phyloP scores from a whole-genome alignment of 2,797 vertebrate species.

The Ambastaia sidthimunki region DNA sequence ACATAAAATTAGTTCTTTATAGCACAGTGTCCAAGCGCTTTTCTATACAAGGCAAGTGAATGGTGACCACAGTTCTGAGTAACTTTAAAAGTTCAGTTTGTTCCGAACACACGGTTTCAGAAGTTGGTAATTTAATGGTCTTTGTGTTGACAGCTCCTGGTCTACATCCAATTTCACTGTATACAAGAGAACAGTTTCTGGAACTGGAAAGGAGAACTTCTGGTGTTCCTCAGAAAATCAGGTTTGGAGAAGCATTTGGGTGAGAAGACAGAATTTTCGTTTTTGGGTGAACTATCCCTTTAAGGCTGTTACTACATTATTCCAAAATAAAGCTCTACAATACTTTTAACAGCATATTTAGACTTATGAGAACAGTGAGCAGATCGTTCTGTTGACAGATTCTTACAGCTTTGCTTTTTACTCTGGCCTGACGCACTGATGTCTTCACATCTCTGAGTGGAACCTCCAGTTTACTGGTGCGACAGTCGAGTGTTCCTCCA shows the following conservation, averaged over 20 bases:
- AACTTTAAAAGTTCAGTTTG: background rate
- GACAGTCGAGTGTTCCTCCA: conserved; percentile 81
- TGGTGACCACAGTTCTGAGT: background rate
- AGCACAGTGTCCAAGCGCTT: background rate
- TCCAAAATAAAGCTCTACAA: conserved; percentile 8
- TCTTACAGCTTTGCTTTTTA: conserved; percentile 60
- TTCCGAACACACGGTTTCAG: background rate
- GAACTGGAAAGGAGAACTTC: background rate
- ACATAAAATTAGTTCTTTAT: background rate
- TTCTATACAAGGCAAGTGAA: background rate
- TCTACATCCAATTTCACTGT: background rate
- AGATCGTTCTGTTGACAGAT: background rate
- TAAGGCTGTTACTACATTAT: background rate
- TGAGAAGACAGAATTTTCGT: background rate
- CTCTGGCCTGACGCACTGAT: conserved; percentile 46
- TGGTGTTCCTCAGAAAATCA: background rate
- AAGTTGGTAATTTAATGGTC: too few relatives aligned
- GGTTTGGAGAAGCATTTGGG: background rate
- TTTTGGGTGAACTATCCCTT: background rate
- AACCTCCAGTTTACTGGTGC: conserved; percentile 73
- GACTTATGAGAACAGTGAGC: background rate
- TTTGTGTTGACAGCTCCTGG: too few relatives aligned
- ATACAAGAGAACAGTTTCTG: background rate
- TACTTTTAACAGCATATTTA: background rate
- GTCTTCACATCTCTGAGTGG: conserved; percentile 63